Base-by-base conservation (phyloP, 1,140 invertebrate species). In the Plectus sambesii region DNA sequence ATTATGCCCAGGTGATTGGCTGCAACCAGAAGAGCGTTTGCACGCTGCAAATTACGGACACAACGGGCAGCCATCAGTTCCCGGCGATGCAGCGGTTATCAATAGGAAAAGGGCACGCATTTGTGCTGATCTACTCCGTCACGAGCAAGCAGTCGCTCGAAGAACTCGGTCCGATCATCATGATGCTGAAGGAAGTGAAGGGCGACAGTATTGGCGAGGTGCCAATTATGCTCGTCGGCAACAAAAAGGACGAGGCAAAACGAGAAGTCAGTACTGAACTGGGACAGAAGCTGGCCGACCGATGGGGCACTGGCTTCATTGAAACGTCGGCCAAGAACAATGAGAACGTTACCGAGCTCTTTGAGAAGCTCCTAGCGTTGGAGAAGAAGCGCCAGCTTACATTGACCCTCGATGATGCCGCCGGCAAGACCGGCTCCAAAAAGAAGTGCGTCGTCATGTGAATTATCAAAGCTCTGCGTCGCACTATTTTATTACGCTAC, bases 241-340 rank as follows among this genome's bases (percentile, higher is more conserved):
- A 94, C 73, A 94, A 68, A 33, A 65, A 55, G 17, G 59, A 66
- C 30, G 60, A 68, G 26, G 45, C 51, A 30, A 54, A 54, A 19
- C 25, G 66, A 35, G 50, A 93, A 71, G 86, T 93, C 20, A 54
- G 70, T 0, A 66, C 68, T 47, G 77, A 79, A 24, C 82, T 87
- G 61, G 89, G 88, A 0, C 82, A 86, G 66, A 81, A 82, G 2
- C 81, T 93, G 59, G 86, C 89, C 2, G 80, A 81, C 46, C 76
- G 79, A 36, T 97, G 90, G 87, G 82, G 84, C 47, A 90, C 90
- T 67, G 88, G 85, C 46, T 97, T 92, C 69, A 85, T 98, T 79
- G 93, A 99, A 74, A 98, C 93, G 2, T 96, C 89, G 2, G 93
- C 93, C 9, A 99, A 98, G 77, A 96, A 87, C 51, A 97, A 97